phyloP scores from a whole-genome alignment of 2,888 invertebrate species.

The Hydraecia micacea region DNA sequence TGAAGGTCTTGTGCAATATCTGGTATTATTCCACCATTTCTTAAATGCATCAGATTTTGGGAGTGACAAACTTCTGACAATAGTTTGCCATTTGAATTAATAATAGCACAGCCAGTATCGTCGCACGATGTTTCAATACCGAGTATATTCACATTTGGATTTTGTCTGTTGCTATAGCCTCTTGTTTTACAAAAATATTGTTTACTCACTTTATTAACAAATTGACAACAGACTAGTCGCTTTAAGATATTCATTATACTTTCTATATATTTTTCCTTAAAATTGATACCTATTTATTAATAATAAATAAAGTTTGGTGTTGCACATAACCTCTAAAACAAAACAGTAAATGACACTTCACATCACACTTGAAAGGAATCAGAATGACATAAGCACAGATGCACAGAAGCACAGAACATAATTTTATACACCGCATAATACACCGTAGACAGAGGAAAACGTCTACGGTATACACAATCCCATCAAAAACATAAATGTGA shows the following conservation, averaged over 20 bases:
- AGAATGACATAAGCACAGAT: too few relatives aligned
- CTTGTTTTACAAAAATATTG: conserved; percentile 35
- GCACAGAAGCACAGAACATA: too few relatives aligned
- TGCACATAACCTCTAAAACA: not conserved
- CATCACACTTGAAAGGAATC: too few relatives aligned
- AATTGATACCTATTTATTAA: not conserved
- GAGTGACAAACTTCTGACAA: conserved; percentile 95
- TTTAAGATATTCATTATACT: conserved; percentile 45
- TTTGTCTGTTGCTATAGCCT: conserved; percentile 16
- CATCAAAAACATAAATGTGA: too few relatives aligned
- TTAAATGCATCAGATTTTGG: conserved; percentile 94
- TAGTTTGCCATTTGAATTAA: conserved; percentile 93
- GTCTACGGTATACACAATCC: too few relatives aligned
- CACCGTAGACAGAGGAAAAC: too few relatives aligned
- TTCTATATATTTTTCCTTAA: not conserved
- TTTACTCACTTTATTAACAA: conserved; percentile 36
- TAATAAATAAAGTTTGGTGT: not conserved
- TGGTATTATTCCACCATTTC: conserved; percentile 97
- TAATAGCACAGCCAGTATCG: conserved; percentile 98
- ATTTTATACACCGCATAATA: too few relatives aligned
- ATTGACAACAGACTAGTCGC: conserved; percentile 29
- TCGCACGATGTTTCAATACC: conserved; percentile 99
- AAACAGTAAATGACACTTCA: not conserved
- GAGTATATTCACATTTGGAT: conserved; percentile 86
- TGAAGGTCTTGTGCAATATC: conserved; percentile 96